Conservation (phyloP, 2,113 vertebrate species). For the Hypanus sabinus region DNA sequence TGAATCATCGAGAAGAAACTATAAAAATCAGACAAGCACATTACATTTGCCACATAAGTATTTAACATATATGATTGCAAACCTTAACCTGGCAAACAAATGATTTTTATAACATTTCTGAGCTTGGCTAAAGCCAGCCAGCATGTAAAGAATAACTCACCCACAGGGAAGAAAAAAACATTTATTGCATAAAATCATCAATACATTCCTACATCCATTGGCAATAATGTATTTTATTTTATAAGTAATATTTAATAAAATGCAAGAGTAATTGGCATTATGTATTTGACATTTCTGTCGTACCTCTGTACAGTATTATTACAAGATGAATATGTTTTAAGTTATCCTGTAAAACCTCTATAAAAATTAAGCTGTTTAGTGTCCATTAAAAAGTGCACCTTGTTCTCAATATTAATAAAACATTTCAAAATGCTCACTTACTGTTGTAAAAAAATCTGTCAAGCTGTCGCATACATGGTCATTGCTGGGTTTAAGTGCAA, state of each 20-base stretch:
- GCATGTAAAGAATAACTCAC: background rate
- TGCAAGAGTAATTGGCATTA: background rate
- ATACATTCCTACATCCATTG: slow-evolving; percentile 32
- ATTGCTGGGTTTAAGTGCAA: slow-evolving; percentile 38
- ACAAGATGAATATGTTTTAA: slow-evolving; percentile 24
- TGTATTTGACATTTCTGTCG: slow-evolving; percentile 23
- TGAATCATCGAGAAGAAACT: background rate
- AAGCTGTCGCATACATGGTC: slow-evolving; percentile 34
- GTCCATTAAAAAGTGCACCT: slow-evolving; percentile 31
- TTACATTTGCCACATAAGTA: background rate
- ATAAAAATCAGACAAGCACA: background rate
- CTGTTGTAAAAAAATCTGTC: slow-evolving; percentile 34
- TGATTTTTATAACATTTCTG: background rate
- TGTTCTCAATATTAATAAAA: slow-evolving; percentile 38
- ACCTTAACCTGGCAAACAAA: background rate
- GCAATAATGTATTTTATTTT: slow-evolving; percentile 30
- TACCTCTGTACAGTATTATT: slow-evolving; percentile 25
- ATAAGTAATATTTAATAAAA: slow-evolving; percentile 35
- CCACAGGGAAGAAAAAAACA: background rate
- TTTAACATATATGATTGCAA: slow-evolving; percentile 6
- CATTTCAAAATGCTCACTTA: slow-evolving; percentile 33
- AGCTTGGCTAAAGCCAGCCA: background rate
- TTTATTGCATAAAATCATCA: slow-evolving; percentile 34
- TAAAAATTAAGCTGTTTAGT: slow-evolving; percentile 33
- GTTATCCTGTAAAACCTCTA: slow-evolving; percentile 23